Evolutionary conservation across 1,140 invertebrate species (phyloP), one percentile per base, ranked within the genome.

Genomic region (Danaus plexippus): DNA sequence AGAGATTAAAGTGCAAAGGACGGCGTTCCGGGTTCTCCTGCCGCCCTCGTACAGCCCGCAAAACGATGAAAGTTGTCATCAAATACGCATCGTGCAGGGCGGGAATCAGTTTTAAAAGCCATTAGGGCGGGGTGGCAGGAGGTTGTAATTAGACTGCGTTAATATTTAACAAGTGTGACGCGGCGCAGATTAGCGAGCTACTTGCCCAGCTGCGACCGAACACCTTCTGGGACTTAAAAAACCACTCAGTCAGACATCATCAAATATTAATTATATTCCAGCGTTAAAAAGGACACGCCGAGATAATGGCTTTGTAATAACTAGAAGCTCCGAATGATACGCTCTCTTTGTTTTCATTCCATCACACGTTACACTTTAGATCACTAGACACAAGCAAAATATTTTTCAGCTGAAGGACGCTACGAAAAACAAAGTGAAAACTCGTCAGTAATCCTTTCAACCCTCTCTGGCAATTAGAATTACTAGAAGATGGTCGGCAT

Each of bases 81-180:
- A 86, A 86, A 86, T 84, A 80, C 83, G 73, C 83, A 86, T 86
- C 80, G 76, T 83, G 66, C 61, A 69, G 77, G 80, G 78, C 73
- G 77, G 80, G 80, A 85, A 84, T 85, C 82, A 85, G 80, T 85
- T 85, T 85, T 85, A 84, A 85, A 85, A 86, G 77, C 83, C 80
- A 86, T 86, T 86, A 86, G 76, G 71, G 75, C 69, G 71, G 77
- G 69, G 61, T 59, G 71, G 63, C 63, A 57, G 68, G 71, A 70
- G 66, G 70, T 60, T 73, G 80, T 84, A 86, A 86, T 86, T 86
- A 86, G 79, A 79, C 70, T 72, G 77, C 83, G 77, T 86, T 86
- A 86, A 86, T 86, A 86, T 86, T 86, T 86, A 86, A 84, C 80
- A 84, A 86, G 83, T 85, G 77, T 74, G 74, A 71, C 71, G 74